Evolutionary conservation across 2,797 vertebrate genomes (phyloP).

Genomic region (Oreortyx pictus): DNA sequence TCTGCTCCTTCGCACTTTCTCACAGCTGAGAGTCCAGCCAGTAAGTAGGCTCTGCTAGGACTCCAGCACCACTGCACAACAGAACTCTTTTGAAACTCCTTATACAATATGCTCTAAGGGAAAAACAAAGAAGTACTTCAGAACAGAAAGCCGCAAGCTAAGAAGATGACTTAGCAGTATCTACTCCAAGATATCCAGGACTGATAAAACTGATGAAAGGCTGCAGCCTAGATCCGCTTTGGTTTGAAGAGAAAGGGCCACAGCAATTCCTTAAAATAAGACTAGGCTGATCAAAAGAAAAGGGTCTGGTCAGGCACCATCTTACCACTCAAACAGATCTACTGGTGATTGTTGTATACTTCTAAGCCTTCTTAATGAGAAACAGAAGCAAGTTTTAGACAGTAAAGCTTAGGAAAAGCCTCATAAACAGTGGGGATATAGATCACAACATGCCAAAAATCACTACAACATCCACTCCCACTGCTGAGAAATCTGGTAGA

Average conservation of each 20-base stretch:
- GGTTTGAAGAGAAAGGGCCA: not conserved
- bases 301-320: not conserved
- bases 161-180: not conserved
- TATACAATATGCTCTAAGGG: not conserved
- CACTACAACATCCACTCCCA: not conserved
- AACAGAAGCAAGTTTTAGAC: not conserved
- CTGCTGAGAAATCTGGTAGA: not conserved
- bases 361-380: not conserved
- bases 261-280: not conserved
- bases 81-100: not conserved
- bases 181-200: not conserved
- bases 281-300: not conserved
- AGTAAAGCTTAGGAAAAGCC: not conserved
- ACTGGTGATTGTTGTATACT: not conserved
- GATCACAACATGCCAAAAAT: not conserved
- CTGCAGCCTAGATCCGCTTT: not conserved
- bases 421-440: not conserved
- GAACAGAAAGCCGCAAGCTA: not conserved
- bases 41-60: not conserved
- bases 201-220: not conserved
- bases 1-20: not conserved
- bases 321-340: not conserved
- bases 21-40: not conserved
- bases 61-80: not conserved
- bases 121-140: not conserved